Percentiles rank a stretch among this genome's conserved stretches.
Evolutionary conservation across 2,113 vertebrate species (phyloP).

Genomic region (Nothocercus nigrocapillus): DNA sequence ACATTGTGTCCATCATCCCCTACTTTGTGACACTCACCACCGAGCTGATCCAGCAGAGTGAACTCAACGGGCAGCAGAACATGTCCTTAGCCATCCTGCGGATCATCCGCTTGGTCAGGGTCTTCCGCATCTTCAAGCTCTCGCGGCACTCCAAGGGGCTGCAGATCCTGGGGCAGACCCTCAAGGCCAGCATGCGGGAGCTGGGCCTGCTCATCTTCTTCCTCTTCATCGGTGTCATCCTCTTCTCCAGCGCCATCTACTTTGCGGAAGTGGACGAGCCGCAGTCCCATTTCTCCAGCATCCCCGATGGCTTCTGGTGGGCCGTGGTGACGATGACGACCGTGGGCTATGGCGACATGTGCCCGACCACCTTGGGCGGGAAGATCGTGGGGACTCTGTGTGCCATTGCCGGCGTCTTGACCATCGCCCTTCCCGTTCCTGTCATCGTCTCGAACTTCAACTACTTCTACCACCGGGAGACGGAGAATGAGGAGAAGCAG

Average conservation of each 20-base stretch:
- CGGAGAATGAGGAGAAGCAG: constrained; percentile 91
- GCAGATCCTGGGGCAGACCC: constrained; percentile 95
- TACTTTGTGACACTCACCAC: constrained; percentile 94
- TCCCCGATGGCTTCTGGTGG: constrained; percentile 99
- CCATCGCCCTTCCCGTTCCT: constrained; percentile 94
- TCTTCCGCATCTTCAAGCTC: constrained; percentile 97
- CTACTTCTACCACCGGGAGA: constrained; percentile 97
- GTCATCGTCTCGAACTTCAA: constrained; percentile 99
- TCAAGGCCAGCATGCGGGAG: constrained; percentile 96
- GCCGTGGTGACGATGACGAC: constrained; percentile 99
- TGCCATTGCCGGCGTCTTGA: constrained; percentile 95
- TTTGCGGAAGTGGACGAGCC: constrained; percentile 98
- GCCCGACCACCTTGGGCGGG: constrained; percentile 89
- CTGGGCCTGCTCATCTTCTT: constrained; percentile 95
- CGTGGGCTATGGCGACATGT: constrained; percentile 98
- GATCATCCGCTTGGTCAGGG: constrained; percentile 94
- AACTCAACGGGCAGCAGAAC: constrained; percentile 88
- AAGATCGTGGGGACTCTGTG: constrained; percentile 96
- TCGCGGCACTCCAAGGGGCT: constrained; percentile 96
- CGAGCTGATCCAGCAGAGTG: constrained; percentile 84
- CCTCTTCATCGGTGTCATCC: constrained; percentile 97
- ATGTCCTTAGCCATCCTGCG: constrained; percentile 96
- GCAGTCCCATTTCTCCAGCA: constrained; percentile 94
- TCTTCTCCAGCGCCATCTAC: constrained; percentile 98
- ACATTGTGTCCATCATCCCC: constrained; percentile 94